Percentiles rank a stretch among this genome's conserved stretches.
Evolutionary conservation across 1,140 invertebrate genomes (phyloP).

Genomic region (Drosophila tani): DNA sequence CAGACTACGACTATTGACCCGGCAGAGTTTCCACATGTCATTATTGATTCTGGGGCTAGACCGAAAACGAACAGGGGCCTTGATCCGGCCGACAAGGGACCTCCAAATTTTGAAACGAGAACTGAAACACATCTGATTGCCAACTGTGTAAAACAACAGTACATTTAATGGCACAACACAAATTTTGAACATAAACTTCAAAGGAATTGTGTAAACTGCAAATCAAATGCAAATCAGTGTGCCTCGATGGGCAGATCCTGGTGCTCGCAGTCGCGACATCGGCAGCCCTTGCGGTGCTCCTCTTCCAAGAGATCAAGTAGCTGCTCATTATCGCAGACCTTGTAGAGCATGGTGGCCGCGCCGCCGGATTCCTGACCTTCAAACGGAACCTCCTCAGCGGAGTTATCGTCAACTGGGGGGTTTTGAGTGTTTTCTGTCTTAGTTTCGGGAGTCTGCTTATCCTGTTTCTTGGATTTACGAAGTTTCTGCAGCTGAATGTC

Average conservation of each 20-base stretch:
- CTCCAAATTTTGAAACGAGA: conserved; percentile 2
- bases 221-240: background rate
- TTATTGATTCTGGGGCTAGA: conserved; percentile 28
- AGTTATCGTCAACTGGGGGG: background rate
- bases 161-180: conserved; percentile 9
- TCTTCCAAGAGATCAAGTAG: conserved; percentile 26
- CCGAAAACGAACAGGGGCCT: background rate
- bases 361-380: background rate
- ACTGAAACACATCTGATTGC: conserved; percentile 16
- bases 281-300: conserved; percentile 36
- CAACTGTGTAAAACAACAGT: conserved; percentile 5
- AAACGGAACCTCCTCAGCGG: background rate
- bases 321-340: conserved; percentile 25
- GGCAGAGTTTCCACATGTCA: conserved; percentile 66
- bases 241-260: conserved; percentile 25
- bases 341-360: conserved; percentile 1
- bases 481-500: conserved; percentile 36
- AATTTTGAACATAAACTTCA: conserved; percentile 25
- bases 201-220: background rate
- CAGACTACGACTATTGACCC: conserved; percentile 9
- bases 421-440: background rate
- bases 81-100: background rate
- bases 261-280: conserved; percentile 40
- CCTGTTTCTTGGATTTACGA: background rate
- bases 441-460: background rate